A percentile compares a stretch with the other conserved stretches of the same genome.
Evolutionary conservation across 2,797 vertebrate species (phyloP).

Genomic region (Sebastes melanostomus): DNA sequence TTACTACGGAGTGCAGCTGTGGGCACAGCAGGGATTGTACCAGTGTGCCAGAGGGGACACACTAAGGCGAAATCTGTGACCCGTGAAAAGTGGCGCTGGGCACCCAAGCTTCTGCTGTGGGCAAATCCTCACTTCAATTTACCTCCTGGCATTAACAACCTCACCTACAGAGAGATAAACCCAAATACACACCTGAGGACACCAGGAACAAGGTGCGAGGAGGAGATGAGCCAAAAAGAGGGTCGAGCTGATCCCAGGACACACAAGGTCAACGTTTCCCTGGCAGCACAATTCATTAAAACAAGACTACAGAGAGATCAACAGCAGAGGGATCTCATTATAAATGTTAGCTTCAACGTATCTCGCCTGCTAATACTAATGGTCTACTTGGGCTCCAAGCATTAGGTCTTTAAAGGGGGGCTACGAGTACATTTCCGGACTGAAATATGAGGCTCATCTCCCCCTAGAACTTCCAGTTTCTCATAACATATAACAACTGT

Average conservation of each 20-base stretch:
- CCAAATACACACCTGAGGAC: constrained; percentile 17
- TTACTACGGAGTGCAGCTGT: constrained; percentile 22
- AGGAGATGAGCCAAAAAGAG: background rate
- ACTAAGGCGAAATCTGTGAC: constrained; percentile 18
- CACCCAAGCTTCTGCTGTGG: background rate
- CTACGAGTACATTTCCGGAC: background rate
- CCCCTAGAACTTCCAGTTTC: constrained; percentile 39
- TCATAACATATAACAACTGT: constrained; percentile 2
- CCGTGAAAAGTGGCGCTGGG: constrained; percentile 21
- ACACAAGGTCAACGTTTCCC: constrained; percentile 12
- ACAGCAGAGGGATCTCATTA: constrained; percentile 23
- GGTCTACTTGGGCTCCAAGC: constrained; percentile 16
- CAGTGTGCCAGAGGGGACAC: constrained; percentile 10
- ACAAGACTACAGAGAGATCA: background rate
- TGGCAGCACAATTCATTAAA: constrained; percentile 16
- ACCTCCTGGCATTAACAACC: background rate
- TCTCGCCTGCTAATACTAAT: constrained; percentile 1
- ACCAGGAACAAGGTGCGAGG: background rate
- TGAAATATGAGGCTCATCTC: constrained; percentile 32
- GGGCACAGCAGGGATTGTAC: constrained; percentile 3
- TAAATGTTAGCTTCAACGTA: constrained; percentile 14
- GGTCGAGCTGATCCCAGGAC: background rate
- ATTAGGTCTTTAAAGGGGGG: background rate
- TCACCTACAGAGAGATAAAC: background rate
- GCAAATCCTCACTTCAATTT: constrained; percentile 24